phyloP scores from a whole-genome alignment of 2,113 vertebrate species.

The Pterocles orientalis region DNA sequence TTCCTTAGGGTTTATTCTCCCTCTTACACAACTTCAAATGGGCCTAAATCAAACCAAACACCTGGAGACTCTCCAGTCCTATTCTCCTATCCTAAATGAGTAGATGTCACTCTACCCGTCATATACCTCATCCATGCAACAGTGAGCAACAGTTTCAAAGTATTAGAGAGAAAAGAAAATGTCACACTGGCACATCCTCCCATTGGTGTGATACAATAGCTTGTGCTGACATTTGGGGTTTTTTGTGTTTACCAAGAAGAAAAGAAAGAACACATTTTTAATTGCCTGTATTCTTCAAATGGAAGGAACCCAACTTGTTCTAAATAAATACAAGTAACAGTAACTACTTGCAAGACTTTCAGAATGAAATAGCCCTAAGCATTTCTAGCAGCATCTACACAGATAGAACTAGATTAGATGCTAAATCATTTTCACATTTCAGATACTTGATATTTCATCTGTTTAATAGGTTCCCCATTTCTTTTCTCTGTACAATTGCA shows the following conservation, averaged over 20 bases:
- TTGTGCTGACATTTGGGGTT: neutral
- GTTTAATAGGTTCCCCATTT: conserved; percentile 6
- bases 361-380: neutral
- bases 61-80: neutral
- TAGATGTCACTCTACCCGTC: neutral
- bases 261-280: neutral
- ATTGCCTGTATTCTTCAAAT: neutral
- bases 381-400: conserved; percentile 16
- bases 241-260: neutral
- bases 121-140: neutral
- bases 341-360: neutral
- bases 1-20: conserved; percentile 36
- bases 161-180: neutral
- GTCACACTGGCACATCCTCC: neutral
- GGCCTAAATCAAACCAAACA: conserved; percentile 40
- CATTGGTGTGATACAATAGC: neutral
- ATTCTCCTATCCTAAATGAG: conserved; percentile 2
- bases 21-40: conserved; percentile 15
- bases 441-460: conserved; percentile 27
- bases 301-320: neutral
- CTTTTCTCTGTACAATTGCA: neutral
- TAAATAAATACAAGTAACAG: neutral
- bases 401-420: conserved; percentile 19
- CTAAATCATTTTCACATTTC: conserved; percentile 45
- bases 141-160: neutral